Percentiles rank a stretch among this genome's conserved stretches.
Evolutionary conservation across 2,888 invertebrate species (phyloP).

Genomic region (Dryobotodes eremita): DNA sequence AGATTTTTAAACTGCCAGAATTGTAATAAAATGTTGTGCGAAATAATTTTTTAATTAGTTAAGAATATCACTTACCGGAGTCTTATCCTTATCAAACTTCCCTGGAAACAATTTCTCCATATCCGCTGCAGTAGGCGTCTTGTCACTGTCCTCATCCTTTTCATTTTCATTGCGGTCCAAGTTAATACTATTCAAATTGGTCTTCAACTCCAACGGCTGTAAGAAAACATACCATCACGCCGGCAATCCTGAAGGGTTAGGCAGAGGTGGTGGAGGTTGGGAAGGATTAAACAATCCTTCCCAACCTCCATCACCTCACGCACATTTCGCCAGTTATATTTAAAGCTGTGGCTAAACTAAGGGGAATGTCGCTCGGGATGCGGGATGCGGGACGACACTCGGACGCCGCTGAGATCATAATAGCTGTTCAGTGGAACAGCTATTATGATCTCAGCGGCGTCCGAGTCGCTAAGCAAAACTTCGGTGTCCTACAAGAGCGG

Average conservation of each 20-base stretch:
- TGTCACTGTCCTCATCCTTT: conserved; percentile 83
- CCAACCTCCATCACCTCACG: too few species aligned
- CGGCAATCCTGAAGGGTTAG: neutral
- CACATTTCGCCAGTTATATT: neutral
- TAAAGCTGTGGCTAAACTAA: too few species aligned
- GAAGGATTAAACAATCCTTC: too few species aligned
- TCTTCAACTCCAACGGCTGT: conserved; percentile 89
- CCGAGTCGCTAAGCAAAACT: too few species aligned
- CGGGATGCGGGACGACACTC: too few species aligned
- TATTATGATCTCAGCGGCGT: too few species aligned
- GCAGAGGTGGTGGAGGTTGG: neutral
- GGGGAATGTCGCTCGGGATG: too few species aligned
- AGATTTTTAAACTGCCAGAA: too few species aligned
- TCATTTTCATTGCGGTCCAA: conserved; percentile 89
- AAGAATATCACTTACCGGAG: conserved; percentile 78
- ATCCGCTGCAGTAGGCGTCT: conserved; percentile 81
- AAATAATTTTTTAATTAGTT: neutral
- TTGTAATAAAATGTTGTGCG: too few species aligned
- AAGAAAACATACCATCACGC: neutral
- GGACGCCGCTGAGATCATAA: too few species aligned
- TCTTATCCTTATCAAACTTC: conserved; percentile 83
- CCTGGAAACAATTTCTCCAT: conserved; percentile 74
- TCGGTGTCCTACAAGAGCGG: too few species aligned
- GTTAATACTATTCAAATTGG: conserved; percentile 84
- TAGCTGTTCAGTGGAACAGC: too few species aligned